Base-by-base conservation (phyloP, 2,888 invertebrate genomes). In the Auanema sp. region DNA sequence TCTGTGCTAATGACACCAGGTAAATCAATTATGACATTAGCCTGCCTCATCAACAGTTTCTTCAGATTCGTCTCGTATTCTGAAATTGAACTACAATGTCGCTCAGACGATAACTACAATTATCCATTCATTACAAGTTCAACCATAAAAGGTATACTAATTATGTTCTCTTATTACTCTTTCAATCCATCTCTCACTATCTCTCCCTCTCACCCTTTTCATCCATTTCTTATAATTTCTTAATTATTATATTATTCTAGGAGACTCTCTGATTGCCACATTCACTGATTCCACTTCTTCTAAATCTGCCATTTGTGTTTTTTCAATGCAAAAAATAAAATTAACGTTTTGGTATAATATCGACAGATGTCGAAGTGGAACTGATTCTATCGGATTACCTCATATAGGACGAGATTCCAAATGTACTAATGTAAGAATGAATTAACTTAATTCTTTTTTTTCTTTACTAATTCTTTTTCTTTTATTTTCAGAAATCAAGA, bases 81-180 rank as follows among this genome's bases (percentile, higher is more conserved):
- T 2, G 86, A 83, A 87, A 91, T 86, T 57, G 84, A 84, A 51
- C 72, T 86, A 16, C 79, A 84, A 66, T 86, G 86, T 58, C 75
- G 79, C 6, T 80, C 68, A 2, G 72, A 73, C 55, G 80, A 81
- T 63, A 82, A 81, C 58, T 60, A 75, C 84, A 89, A 79, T 16
- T 85, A 84, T 74, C 85, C 84, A 67, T 71, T 85, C 10, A 64
- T 85, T 14, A 82, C 82, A 47, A 84, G 85, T 2, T 81, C 75
- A 42, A 64, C 53, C 21, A 43, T 65, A 49, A 64, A 52, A 6
- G 58, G 58, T 58, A 21, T 10, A 11, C 42, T 40, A 2, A 2
- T 14, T 6, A 11, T 14, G 10, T 53, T 50, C 11, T 23, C 16
- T 50, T 11, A 2, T 16, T n/a, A 47, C 5, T 50, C 11, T 23